Evolutionary conservation across 2,888 invertebrate genomes (phyloP).

Genomic region (Epicampocera succincta): DNA sequence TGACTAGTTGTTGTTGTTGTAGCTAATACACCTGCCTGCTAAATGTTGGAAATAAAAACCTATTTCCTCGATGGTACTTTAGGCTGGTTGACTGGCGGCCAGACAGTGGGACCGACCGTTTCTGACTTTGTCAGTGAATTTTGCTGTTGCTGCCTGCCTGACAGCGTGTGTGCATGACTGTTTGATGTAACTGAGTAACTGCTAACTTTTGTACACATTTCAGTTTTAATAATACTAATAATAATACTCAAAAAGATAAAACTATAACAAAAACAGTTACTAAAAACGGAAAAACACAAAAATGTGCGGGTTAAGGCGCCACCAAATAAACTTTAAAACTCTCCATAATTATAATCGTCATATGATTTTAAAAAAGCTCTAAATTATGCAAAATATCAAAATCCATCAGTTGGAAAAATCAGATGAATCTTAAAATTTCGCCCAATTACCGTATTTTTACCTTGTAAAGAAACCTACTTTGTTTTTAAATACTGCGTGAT

Average conservation of each 20-base stretch:
- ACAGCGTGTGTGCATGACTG: not conserved
- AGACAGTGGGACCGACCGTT: not conserved
- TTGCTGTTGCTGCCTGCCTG: not conserved
- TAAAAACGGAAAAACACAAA: too few relatives aligned
- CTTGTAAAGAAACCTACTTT: too few relatives aligned
- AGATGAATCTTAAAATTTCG: too few relatives aligned
- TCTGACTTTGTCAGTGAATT: not conserved
- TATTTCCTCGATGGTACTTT: constrained; percentile 35
- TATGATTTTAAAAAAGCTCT: too few relatives aligned
- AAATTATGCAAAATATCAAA: too few relatives aligned
- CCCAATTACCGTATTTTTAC: too few relatives aligned
- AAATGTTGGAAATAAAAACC: constrained; percentile 51
- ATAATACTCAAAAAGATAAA: constrained; percentile 6
- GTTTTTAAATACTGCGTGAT: too few relatives aligned
- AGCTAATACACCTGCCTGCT: constrained; percentile 63
- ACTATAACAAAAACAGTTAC: too few relatives aligned
- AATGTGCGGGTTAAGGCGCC: not conserved
- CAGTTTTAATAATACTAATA: constrained; percentile 4
- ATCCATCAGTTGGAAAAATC: too few relatives aligned
- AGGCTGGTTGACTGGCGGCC: constrained; percentile 7
- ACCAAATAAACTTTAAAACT: not conserved
- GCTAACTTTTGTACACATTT: not conserved
- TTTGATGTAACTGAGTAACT: constrained; percentile 11
- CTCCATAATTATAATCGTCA: too few relatives aligned
- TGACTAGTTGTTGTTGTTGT: not conserved